Evolutionary conservation across 1,140 invertebrate genomes (phyloP), one percentile per base, ranked within the genome.

Genomic region (Cepaea nemoralis): DNA sequence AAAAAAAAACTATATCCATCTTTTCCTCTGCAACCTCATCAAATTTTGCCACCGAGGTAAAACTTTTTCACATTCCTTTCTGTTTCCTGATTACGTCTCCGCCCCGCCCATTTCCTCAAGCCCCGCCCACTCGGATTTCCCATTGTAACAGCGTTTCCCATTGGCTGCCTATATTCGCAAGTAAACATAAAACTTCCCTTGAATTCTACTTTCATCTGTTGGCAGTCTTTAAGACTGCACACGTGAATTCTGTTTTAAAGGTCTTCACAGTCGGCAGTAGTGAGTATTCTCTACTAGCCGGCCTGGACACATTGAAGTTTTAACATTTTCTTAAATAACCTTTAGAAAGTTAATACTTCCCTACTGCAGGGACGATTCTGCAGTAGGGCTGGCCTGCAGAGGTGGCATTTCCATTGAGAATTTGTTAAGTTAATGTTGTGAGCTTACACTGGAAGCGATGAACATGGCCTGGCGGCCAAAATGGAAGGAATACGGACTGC

Each of bases 401-500:
- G 6, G 24, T 22, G 2, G 10, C 10, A 10, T 33, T 22, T 10
- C 37, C n/a, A 22, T n/a, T 75, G 8, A 35, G 5, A 37, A 22
- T n/a, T 12, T 33, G 0, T 22, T 39, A 37, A 31, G 48, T 77
- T 77, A 35, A 77, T 77, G 75, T 27, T 45, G 75, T 77, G 75
- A 77, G 16, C 3, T 35, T 12, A 35, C 2, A 40, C 19, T n/a
- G 33, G 12, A 48, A 8, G 22, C 75, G n/a, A 5, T 12, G 22
- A 77, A 50, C 63, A 77, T 77, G 75, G 75, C 31, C 75, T 22
- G 22, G 48, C 33, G 75, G 50, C 45, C 59, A 45, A 77, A 39
- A 22, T 77, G 75, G 75, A 77, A 35, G 75, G 75, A 77, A 55
- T 77, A 40, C 55, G 75, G 75, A 66, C 55, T 77, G 50, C 48